Percentiles rank a stretch among this genome's conserved stretches.
phyloP scores from a whole-genome alignment of 1,140 invertebrate species.

The Frieseomelitta varia region DNA sequence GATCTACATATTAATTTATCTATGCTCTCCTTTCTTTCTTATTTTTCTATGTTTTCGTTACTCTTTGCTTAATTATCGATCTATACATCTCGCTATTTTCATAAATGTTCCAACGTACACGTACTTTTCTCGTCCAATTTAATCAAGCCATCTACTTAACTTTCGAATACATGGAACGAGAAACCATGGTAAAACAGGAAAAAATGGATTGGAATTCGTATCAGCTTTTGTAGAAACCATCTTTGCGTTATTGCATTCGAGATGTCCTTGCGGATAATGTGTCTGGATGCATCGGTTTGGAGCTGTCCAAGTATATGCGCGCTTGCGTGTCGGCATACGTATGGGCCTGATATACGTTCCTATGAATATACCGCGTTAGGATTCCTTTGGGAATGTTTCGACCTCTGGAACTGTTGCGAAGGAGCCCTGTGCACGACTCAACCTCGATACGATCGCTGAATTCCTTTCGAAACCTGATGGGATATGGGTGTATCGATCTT shows the following conservation, averaged over 20 bases:
- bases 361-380: slow-evolving; percentile 58
- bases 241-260: not conserved
- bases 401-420: slow-evolving; percentile 22
- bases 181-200: not conserved
- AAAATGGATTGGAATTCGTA: not conserved
- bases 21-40: too few relatives aligned
- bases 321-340: slow-evolving; percentile 37
- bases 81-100: not conserved
- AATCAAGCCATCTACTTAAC: not conserved
- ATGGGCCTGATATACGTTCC: slow-evolving; percentile 24
- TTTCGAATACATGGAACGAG: too few relatives aligned
- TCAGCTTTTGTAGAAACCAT: not conserved
- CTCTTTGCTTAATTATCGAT: not conserved
- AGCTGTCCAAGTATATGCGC: slow-evolving; percentile 28
- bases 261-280: slow-evolving; percentile 16
- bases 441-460: slow-evolving; percentile 20
- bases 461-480: slow-evolving; percentile 53
- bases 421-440: slow-evolving; percentile 6
- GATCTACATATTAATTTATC: not conserved
- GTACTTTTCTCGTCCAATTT: not conserved
- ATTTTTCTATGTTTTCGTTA: not conserved
- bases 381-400: slow-evolving; percentile 60
- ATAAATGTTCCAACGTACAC: not conserved
- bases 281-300: slow-evolving; percentile 24
- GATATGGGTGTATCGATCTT: slow-evolving; percentile 43